Conservation (phyloP, 2,113 vertebrate species). For the Tupaia chinensis region DNA sequence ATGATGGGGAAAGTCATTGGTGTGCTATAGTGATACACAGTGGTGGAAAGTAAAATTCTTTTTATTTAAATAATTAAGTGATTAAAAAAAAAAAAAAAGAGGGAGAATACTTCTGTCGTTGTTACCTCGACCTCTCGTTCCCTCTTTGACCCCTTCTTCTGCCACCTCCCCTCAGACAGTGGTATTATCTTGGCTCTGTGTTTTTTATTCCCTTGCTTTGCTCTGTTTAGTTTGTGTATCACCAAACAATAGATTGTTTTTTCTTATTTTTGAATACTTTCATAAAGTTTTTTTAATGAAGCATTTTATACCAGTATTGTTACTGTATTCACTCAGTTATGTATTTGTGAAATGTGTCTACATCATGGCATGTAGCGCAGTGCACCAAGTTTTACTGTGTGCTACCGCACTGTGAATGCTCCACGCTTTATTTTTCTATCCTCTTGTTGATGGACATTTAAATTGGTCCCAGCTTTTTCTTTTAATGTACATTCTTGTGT, state of each 20-base stretch:
- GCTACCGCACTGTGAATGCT: neutral
- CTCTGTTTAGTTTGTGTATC: neutral
- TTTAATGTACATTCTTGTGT: neutral
- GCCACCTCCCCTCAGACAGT: neutral
- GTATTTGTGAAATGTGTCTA: neutral
- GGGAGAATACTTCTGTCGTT: neutral
- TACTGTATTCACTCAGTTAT: neutral
- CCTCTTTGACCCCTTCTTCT: neutral
- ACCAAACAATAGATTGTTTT: constrained; percentile 9
- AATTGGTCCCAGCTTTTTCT: neutral
- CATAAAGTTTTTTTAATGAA: neutral
- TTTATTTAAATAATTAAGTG: too few species aligned
- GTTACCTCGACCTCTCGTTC: neutral
- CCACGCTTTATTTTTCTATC: neutral
- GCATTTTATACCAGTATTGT: neutral
- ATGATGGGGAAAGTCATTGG: too few species aligned
- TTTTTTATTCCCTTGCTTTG: neutral
- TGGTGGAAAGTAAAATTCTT: too few species aligned
- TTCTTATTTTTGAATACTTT: neutral
- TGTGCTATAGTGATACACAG: too few species aligned
- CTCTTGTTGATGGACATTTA: constrained; percentile 10
- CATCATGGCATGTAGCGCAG: neutral
- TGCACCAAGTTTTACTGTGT: neutral
- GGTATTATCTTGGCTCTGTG: neutral
- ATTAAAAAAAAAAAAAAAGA: too few species aligned